Percentiles rank a stretch among this genome's conserved stretches.
These are phyloP conservation scores for Scaptodrosophila lebanonensis DNA, from an alignment of 1,140 invertebrate genomes.

Conservation along the genomic window DNA sequence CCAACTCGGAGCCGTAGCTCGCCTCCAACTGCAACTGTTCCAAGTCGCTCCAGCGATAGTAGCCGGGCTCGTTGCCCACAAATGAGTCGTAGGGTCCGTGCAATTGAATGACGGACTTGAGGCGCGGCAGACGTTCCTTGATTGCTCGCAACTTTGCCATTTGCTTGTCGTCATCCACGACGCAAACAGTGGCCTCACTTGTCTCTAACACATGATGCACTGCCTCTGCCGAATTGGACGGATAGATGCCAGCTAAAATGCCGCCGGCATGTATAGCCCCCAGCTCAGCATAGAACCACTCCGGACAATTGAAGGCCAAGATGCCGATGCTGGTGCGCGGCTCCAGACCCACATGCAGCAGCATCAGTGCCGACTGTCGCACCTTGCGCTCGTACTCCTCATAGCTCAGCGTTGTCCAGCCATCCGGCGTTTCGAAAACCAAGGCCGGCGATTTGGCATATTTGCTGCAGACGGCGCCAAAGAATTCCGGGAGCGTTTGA, in stretches of 20 bases:
- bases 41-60: slow-evolving; percentile 86
- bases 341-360: slow-evolving; percentile 90
- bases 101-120: slow-evolving; percentile 92
- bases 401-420: slow-evolving; percentile 84
- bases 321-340: slow-evolving; percentile 88
- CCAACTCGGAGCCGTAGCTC: slow-evolving; percentile 69
- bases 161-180: slow-evolving; percentile 92
- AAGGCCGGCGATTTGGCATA: slow-evolving; percentile 84
- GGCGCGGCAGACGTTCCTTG: slow-evolving; percentile 82
- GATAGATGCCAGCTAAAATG: slow-evolving; percentile 92
- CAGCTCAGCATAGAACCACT: slow-evolving; percentile 92
- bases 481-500: slow-evolving; percentile 45
- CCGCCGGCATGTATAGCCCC: slow-evolving; percentile 93
- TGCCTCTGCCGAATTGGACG: slow-evolving; percentile 91
- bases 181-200: slow-evolving; percentile 88
- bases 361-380: slow-evolving; percentile 88
- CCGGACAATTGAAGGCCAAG: slow-evolving; percentile 92
- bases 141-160: slow-evolving; percentile 89
- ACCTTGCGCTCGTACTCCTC: slow-evolving; percentile 86
- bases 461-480: slow-evolving; percentile 71
- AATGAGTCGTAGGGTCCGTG: slow-evolving; percentile 79
- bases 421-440: slow-evolving; percentile 78
- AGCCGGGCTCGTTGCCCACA: slow-evolving; percentile 53
- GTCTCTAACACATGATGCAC: slow-evolving; percentile 86
- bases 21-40: slow-evolving; percentile 81